These are phyloP conservation scores for Drosophila pseudoananassae DNA, from an alignment of 1,140 invertebrate species.

Conservation along the genomic window DNA sequence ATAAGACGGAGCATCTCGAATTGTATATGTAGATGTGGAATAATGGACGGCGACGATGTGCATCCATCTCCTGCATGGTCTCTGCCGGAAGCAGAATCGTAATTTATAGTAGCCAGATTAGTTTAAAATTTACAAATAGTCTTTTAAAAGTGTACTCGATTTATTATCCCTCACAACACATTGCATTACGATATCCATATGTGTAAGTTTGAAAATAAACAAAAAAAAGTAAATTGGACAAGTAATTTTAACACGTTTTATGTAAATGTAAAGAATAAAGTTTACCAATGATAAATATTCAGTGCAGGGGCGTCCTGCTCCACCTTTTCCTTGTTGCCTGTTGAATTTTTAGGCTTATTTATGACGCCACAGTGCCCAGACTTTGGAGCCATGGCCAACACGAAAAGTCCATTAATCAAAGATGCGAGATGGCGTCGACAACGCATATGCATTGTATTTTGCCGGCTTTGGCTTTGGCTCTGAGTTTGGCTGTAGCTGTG, in stretches of 20 bases:
- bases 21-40: conserved; percentile 35
- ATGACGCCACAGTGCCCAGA: conserved; percentile 37
- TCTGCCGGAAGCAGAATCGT: conserved; percentile 29
- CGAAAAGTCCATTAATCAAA: conserved; percentile 70
- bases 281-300: conserved; percentile 77
- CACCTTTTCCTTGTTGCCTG: conserved; percentile 56
- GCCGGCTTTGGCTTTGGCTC: conserved; percentile 7
- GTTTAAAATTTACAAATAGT: conserved; percentile 67
- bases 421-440: conserved; percentile 37
- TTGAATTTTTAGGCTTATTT: conserved; percentile 62
- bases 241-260: conserved; percentile 68
- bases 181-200: conserved; percentile 23
- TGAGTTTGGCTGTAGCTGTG: conserved; percentile 1
- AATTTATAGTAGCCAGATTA: conserved; percentile 77
- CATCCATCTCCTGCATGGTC: conserved; percentile 2
- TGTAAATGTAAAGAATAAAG: conserved; percentile 81
- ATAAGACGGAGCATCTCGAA: conserved; percentile 28
- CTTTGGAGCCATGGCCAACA: conserved; percentile 45
- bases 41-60: too few relatives aligned
- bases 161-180: conserved; percentile 10
- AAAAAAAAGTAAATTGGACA: conserved; percentile 57
- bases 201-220: conserved; percentile 31
- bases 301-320: conserved; percentile 32
- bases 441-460: conserved; percentile 15
- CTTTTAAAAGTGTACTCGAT: conserved; percentile 15